A percentile compares a stretch with the other conserved stretches of the same genome.
Conservation (phyloP, 2,888 invertebrate species). For the Protodeltote pygarga region DNA sequence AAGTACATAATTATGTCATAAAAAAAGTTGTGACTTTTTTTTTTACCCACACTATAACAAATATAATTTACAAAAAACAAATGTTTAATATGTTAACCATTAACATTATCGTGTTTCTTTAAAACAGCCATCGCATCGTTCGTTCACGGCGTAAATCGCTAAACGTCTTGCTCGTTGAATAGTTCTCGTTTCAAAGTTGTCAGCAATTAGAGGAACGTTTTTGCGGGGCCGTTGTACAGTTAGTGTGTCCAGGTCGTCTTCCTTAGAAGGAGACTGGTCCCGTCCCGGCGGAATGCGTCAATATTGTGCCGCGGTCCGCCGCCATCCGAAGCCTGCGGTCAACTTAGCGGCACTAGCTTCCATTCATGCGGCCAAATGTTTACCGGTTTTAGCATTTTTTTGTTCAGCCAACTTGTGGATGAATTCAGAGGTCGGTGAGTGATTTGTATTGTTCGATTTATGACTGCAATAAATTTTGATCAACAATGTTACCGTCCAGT, state of each 20-base stretch:
- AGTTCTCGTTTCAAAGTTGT: constrained; percentile 56
- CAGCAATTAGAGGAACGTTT: constrained; percentile 73
- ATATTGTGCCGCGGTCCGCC: constrained; percentile 61
- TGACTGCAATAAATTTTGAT: constrained; percentile 17
- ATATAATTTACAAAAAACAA: constrained; percentile 6
- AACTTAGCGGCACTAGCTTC: constrained; percentile 45
- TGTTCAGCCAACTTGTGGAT: constrained; percentile 25
- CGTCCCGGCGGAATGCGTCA: constrained; percentile 71
- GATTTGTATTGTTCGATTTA: constrained; percentile 15
- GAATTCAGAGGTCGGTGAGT: constrained; percentile 17
- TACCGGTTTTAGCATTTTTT: constrained; percentile 50
- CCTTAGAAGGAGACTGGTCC: constrained; percentile 76
- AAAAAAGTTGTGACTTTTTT: too few species aligned
- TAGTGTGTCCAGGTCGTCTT: constrained; percentile 71
- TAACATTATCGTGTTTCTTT: constrained; percentile 7
- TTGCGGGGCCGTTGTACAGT: constrained; percentile 70
- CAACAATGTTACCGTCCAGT: too few species aligned
- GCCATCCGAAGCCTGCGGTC: constrained; percentile 29
- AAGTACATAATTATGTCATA: too few species aligned
- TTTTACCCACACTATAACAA: too few species aligned
- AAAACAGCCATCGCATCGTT: constrained; percentile 12
- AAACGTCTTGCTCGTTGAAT: constrained; percentile 46
- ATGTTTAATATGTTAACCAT: constrained; percentile 24
- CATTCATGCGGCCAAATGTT: constrained; percentile 47
- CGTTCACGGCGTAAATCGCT: constrained; percentile 29